These are phyloP conservation scores for Dromius quadrimaculatus DNA, from an alignment of 2,888 invertebrate genomes.

Conservation along the genomic window DNA sequence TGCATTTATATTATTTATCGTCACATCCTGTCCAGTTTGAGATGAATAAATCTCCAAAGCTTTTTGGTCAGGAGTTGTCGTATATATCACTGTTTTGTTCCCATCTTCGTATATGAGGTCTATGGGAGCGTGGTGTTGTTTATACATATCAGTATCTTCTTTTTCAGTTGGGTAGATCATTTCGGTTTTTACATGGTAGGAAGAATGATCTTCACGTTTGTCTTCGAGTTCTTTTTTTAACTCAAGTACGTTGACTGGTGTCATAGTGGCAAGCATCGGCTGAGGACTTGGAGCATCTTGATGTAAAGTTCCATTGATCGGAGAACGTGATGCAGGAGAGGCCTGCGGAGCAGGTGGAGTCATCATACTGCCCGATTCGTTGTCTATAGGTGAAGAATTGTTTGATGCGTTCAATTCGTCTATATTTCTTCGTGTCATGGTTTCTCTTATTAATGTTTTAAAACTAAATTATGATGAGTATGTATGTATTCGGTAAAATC, in stretches of 20 bases:
- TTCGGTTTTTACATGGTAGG: conserved; percentile 72
- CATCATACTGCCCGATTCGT: conserved; percentile 63
- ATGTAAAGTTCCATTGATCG: conserved; percentile 57
- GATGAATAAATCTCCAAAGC: conserved; percentile 84
- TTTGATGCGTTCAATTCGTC: conserved; percentile 62
- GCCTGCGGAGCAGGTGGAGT: conserved; percentile 68
- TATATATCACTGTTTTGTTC: conserved; percentile 86
- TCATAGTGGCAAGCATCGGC: conserved; percentile 87
- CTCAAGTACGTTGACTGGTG: conserved; percentile 86
- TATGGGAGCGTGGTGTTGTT: conserved; percentile 72
- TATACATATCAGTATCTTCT: conserved; percentile 63
- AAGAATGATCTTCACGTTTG: conserved; percentile 72
- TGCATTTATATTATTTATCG: conserved; percentile 65
- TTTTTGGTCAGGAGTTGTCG: conserved; percentile 83
- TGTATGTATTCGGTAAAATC: conserved; percentile 44
- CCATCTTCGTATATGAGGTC: conserved; percentile 88
- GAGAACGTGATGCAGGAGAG: conserved; percentile 67
- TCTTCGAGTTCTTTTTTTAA: conserved; percentile 76
- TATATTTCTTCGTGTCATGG: conserved; percentile 64
- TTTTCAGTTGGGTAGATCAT: conserved; percentile 67
- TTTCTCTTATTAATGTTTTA: conserved; percentile 19
- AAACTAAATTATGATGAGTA: conserved; percentile 41
- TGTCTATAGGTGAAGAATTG: conserved; percentile 61
- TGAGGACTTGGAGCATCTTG: conserved; percentile 76
- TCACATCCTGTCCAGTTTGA: conserved; percentile 68